Base-by-base conservation (phyloP, 2,888 invertebrate genomes). In the Ormia ochracea region DNA sequence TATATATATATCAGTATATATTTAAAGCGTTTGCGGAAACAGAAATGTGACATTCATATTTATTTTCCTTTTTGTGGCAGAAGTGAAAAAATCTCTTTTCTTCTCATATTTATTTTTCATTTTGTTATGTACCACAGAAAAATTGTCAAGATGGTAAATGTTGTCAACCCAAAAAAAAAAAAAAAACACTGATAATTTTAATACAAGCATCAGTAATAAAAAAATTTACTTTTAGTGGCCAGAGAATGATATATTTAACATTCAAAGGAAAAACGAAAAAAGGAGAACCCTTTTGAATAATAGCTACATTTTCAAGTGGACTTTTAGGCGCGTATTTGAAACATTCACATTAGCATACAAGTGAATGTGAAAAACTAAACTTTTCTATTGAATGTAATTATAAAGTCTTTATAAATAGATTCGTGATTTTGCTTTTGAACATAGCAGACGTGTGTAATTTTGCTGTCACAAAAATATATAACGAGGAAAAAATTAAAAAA, bases 1-100 rank as follows among this genome's bases (percentile, higher is more conserved):
- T n/a, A n/a, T n/a, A n/a, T n/a, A n/a, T n/a, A n/a, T n/a, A n/a
- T n/a, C n/a, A n/a, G 21, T 3, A 6, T 28, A 21, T 9, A 52
- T 61, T 65, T 74, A 6, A 65, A 74, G 58, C 48, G 31, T 65
- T 58, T 66, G 50, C 41, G 45, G 36, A 63, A 41, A n/a, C 1
- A 6, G 45, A 73, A 48, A 65, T 36, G 17, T 76, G 63, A 63
- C 69, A 76, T n/a, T n/a, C 17, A 61, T n/a, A 68, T 68, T 65
- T 74, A n/a, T 65, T 31, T 54, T 5, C 4, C n/a, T 12, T 36
- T 4, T 36, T 36, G 9, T 41, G 21, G 14, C 9, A 19, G 12
- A 5, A 70, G 36, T 17, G 26, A 48, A 14, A 38, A 38, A 33
- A 14, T n/a, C 19, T 23, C 7, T 52, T 41, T 12, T 31, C 9